These are phyloP conservation scores for Galago senegalensis DNA, from an alignment of 2,797 vertebrate genomes.

Conservation along the genomic window DNA sequence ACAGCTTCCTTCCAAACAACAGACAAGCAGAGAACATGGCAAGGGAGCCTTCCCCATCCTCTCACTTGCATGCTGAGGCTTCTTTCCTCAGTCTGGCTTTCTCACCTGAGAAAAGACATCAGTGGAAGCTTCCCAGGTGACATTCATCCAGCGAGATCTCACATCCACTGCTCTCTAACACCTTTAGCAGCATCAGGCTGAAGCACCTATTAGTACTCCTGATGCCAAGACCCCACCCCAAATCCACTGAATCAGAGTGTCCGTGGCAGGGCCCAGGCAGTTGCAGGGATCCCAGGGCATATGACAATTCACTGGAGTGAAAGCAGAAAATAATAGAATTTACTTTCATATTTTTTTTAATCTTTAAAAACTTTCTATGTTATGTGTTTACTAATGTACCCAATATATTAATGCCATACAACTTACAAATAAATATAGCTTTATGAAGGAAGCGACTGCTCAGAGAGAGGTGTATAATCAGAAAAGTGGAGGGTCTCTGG, in stretches of 20 bases:
- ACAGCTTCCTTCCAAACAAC: neutral
- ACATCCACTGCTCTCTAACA: neutral
- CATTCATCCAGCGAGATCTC: neutral
- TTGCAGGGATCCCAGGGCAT: neutral
- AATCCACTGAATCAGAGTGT: neutral
- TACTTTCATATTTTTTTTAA: constrained; percentile 8
- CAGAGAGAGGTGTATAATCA: neutral
- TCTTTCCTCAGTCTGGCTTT: neutral
- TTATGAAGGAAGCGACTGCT: neutral
- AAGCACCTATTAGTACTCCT: neutral
- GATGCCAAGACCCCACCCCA: neutral
- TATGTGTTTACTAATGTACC: neutral
- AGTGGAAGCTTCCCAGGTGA: neutral
- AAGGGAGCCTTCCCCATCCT: too few relatives aligned
- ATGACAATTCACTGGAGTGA: neutral
- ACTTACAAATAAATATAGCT: neutral
- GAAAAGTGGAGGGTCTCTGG: neutral
- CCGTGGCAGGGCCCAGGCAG: too few relatives aligned
- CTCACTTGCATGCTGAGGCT: fast-evolving
- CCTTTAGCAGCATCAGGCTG: neutral
- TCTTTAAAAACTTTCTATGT: neutral
- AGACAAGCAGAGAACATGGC: neutral
- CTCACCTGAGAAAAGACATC: neutral
- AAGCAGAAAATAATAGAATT: neutral
- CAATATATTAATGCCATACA: neutral